A percentile compares a stretch with the other conserved stretches of the same genome.
Conservation (phyloP, 1,140 invertebrate species). For the Bursaphelenchus mucronatus region DNA sequence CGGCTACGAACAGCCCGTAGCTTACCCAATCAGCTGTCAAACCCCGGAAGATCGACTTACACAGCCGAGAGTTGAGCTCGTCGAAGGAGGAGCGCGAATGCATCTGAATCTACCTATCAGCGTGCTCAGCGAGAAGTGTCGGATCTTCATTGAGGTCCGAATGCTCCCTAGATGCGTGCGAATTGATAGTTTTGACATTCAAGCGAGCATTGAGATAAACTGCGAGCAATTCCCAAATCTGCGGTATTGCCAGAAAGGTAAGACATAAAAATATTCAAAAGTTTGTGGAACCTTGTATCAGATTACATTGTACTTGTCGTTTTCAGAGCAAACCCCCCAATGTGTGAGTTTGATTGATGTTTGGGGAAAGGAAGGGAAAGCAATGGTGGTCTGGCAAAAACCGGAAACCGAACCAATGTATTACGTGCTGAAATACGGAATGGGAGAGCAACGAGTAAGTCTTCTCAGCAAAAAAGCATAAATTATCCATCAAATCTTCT, state of each 20-base stretch:
- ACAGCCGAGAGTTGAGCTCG: slow-evolving; percentile 40
- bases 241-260: slow-evolving; percentile 37
- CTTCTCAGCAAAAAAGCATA: background rate
- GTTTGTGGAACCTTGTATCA: background rate
- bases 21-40: slow-evolving; percentile 43
- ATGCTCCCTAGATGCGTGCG: slow-evolving; percentile 40
- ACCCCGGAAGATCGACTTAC: slow-evolving; percentile 37
- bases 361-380: slow-evolving; percentile 45
- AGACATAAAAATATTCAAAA: background rate
- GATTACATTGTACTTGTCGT: background rate
- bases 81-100: slow-evolving; percentile 44
- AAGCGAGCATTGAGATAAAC: slow-evolving; percentile 41
- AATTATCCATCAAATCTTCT: background rate
- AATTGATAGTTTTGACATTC: slow-evolving; percentile 43
- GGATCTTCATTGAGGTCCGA: slow-evolving; percentile 43
- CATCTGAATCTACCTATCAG: slow-evolving; percentile 41
- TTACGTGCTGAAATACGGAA: slow-evolving; percentile 41
- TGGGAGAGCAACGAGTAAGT: slow-evolving; percentile 21
- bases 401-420: slow-evolving; percentile 26
- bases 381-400: slow-evolving; percentile 39
- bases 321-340: slow-evolving; percentile 31
- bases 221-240: slow-evolving; percentile 44
- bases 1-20: slow-evolving; percentile 42
- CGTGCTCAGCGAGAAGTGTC: slow-evolving; percentile 40
- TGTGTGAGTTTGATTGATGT: slow-evolving; percentile 44